Conservation (phyloP, 2,888 invertebrate species). For the Acrobasis suavella region DNA sequence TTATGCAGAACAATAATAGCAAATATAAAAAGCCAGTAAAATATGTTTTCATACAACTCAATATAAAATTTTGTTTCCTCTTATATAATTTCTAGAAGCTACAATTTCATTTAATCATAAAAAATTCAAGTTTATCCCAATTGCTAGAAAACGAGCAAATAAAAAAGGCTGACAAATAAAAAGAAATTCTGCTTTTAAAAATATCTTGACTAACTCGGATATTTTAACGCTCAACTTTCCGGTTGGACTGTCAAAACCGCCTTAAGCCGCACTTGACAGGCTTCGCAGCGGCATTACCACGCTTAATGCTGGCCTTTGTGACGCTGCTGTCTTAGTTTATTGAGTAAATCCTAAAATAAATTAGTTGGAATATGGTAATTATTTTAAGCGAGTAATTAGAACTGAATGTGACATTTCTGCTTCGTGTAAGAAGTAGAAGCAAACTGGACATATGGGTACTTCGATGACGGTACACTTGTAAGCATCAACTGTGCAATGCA, state of each 20-base stretch:
- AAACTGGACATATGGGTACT: no score
- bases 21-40: no score
- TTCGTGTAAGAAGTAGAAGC: no score
- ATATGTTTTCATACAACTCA: no score
- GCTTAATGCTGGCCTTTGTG: conserved; percentile 19
- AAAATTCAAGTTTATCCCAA: background rate
- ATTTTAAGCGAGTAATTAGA: no score
- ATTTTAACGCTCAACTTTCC: conserved; percentile 19
- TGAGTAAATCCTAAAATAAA: conserved; percentile 6
- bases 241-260: conserved; percentile 22
- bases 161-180: background rate
- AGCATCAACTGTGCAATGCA: no score
- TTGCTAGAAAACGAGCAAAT: background rate
- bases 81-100: no score
- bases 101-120: no score
- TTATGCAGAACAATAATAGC: no score
- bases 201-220: conserved; percentile 5
- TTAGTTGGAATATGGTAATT: background rate
- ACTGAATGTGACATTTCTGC: no score
- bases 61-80: no score
- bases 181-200: background rate
- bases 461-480: no score
- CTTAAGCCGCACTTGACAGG: conserved; percentile 20
- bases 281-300: conserved; percentile 16
- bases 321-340: conserved; percentile 18